Percentiles rank a stretch among this genome's conserved stretches.
phyloP scores from a whole-genome alignment of 2,888 invertebrate genomes.

The Eristalis intricaria region DNA sequence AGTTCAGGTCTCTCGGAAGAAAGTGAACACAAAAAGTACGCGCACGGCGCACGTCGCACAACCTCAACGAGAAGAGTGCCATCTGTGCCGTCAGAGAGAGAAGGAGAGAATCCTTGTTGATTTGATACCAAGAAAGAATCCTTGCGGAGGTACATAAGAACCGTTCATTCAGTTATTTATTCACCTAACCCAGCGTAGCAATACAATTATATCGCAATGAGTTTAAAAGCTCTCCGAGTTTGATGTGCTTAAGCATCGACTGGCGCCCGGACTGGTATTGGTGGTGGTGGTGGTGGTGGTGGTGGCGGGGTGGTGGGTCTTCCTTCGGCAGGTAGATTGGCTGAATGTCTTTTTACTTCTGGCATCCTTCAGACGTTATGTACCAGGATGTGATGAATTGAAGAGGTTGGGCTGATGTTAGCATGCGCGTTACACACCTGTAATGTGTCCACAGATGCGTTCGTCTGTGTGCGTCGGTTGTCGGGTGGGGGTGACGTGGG shows the following conservation, averaged over 20 bases:
- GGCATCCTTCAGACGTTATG: constrained; percentile 46
- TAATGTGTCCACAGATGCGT: constrained; percentile 40
- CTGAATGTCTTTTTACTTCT: constrained; percentile 75
- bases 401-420: constrained; percentile 67
- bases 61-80: constrained; percentile 40
- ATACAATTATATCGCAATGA: constrained; percentile 71
- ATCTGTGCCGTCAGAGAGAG: constrained; percentile 40
- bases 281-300: constrained; percentile 36
- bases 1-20: constrained; percentile 49
- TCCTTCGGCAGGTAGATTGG: constrained; percentile 81
- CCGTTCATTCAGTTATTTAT: constrained; percentile 70
- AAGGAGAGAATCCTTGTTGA: constrained; percentile 65
- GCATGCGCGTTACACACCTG: constrained; percentile 71
- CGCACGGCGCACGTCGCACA: constrained; percentile 72
- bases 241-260: constrained; percentile 9
- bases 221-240: constrained; percentile 63
- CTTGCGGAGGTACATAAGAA: constrained; percentile 49
- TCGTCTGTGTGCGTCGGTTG: constrained; percentile 46
- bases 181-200: constrained; percentile 56
- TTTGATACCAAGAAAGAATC: background rate
- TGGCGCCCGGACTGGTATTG: constrained; percentile 59
- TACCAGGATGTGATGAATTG: constrained; percentile 56
- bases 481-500: constrained; percentile 14
- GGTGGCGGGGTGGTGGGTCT: constrained; percentile 61
- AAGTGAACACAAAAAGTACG: constrained; percentile 70